Base-by-base conservation (phyloP, 2,888 invertebrate genomes). In the Pocota personata region DNA sequence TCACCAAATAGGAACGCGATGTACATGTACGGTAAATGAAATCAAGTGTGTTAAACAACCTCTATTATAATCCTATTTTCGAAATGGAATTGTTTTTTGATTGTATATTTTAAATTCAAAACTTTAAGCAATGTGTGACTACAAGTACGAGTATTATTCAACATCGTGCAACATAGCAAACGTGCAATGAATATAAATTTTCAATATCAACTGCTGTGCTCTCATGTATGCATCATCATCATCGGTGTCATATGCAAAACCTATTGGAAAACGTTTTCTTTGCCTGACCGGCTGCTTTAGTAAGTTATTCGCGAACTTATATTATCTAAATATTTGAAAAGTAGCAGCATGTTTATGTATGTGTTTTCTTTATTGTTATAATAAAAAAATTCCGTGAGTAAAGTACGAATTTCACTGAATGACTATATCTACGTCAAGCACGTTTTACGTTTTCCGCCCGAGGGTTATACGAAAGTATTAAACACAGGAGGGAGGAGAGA, bases 181-280 rank as follows among this genome's bases (percentile, higher is more conserved):
- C 80, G 75, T 75, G 80, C 43, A 60, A 12, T 58, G 75, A 73
- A 80, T 80, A 72, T 58, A 52, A 14, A 79, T 72, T 72, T 50
- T 71, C 64, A 76, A 69, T 82, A 76, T 64, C 64, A 69, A 48
- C 35, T 64, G 43, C 16, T 24, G 35, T 30, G 24, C 77, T 69
- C 60, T 55, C 60, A 55, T 78, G 69, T 32, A 60, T 78, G 46
- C 50, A 77, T 60, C 67, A 77, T 67, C 46, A 48, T 46, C 32
- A 48, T 48, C 48, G 50, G 16, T 16, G 30, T 76, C 16, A 37
- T 48, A 57, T 73, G 35, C 37, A 52, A 55, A 60, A 50, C 16
- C 24, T 55, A 64, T 75, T 19, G 46, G 64, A 48, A 48, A 67
- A 57, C 24, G 19, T 57, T 67, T 60, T 46, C 12, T 37, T 27